Base-by-base conservation (phyloP, 2,888 invertebrate species). In the Leucophenga montana region DNA sequence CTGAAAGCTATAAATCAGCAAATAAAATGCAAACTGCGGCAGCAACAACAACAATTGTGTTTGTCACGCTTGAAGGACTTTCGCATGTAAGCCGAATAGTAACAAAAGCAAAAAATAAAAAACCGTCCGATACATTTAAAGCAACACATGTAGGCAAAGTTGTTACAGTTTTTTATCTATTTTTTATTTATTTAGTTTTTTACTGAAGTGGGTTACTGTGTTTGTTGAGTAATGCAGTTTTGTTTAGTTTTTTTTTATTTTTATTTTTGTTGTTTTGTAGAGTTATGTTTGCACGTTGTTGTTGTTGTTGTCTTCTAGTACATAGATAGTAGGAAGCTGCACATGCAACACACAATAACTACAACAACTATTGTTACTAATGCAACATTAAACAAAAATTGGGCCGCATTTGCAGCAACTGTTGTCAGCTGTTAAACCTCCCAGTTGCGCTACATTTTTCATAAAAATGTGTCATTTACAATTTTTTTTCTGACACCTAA, bases 51-150 rank as follows among this genome's bases (percentile, higher is more conserved):
- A 56, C 73, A 73, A 75, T 77, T 78, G 83, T 83, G 83, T 83
- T 84, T 83, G 84, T 84, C 82, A 82, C 84, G 82, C 82, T 84
- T 84, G 82, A 82, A 82, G 82, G 82, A 82, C 83, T 82, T 83
- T 48, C 68, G 48, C 57, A 67, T 82, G 76, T 76, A 46, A 64
- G 8, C 20, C 27, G 70, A 70, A 68, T n/a, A 57, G 46, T 53
- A 62, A 67, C 14, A 70, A 54, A n/a, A 65, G 20, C 22, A 44
- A 65, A 31, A 68, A 31, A 22, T 18, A 13, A 68, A 67, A 61
- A 57, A 57, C 14, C 9, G 13, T 16, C n/a, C 22, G 54, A 20
- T 22, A 22, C 44, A 72, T 14, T 27, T 56, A 65, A 64, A 44
- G 59, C 59, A 59, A 59, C 61, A 83, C 84, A 82, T 84, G 84